Evolutionary conservation across 2,113 vertebrate species (phyloP), one percentile per base, ranked within the genome.

Genomic region (Cynopterus brachyotis): DNA sequence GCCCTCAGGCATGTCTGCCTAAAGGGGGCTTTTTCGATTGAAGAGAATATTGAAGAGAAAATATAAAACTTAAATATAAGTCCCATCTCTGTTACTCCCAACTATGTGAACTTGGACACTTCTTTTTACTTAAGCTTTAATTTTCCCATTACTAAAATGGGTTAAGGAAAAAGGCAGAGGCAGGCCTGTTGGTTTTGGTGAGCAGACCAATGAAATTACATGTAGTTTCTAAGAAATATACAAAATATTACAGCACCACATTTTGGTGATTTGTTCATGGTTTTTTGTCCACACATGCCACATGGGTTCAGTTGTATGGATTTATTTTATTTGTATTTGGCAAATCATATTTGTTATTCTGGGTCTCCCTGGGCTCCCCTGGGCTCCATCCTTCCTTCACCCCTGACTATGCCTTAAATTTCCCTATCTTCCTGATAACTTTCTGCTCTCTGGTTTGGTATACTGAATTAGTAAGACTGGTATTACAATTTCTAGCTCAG

Each of bases 321-420:
- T 69, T 88, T 80, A 40, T 28, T 15, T 19, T 40, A 2, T 45
- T 75, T 60, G 13, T 81, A 96, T 62, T 78, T 66, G 53, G 26
- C 42, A 53, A 83, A 57, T 80, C 40, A 1, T 17, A 5, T 57
- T n/a, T 62, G 28, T 81, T 35, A 32, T 45, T 94, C 62, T 10
- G 35, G 22, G 32, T 64, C 9, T 50, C 50, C 15, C 50, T 16
- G 50, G 50, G 4, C 37, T 40, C 5, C 12, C 13, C 13, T 6
- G 16, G 20, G 2, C 13, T 20, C 9, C 8, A 16, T 15, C 13
- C 1, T 9, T 11, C 5, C 0, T 37, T 35, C 5, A 10, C 5
- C 1, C 1, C 1, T 22, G 4, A 15, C 37, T 28, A 1, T 16
- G 32, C 26, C n/a, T 89, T 55, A 35, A n/a, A 30, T 37, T 37